These are phyloP conservation scores for Acyrthosiphon pisum DNA, from an alignment of 1,140 invertebrate genomes.

Conservation along the genomic window DNA sequence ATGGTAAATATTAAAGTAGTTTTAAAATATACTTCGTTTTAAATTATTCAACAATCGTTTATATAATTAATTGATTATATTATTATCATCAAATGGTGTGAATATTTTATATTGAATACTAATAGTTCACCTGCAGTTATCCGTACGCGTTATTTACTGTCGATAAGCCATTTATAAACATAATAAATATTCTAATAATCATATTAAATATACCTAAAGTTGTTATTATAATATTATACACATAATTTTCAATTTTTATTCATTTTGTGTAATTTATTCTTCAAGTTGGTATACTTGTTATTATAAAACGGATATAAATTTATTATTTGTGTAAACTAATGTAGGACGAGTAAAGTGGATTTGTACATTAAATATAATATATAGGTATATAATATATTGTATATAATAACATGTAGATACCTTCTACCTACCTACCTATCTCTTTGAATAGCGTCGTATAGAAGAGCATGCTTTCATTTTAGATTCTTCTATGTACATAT, in stretches of 20 bases:
- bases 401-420: background rate
- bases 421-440: background rate
- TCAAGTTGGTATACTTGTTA: background rate
- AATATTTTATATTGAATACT: background rate
- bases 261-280: background rate
- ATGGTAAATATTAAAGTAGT: background rate
- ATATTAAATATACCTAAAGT: background rate
- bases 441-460: background rate
- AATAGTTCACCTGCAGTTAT: background rate
- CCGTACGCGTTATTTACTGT: background rate
- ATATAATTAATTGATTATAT: background rate
- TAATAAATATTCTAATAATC: background rate
- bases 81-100: background rate
- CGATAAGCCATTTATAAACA: background rate
- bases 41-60: background rate
- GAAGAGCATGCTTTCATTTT: background rate
- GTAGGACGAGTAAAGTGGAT: background rate
- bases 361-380: background rate
- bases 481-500: background rate
- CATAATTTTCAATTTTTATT: background rate
- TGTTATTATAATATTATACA: background rate
- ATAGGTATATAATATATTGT: background rate
- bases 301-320: background rate
- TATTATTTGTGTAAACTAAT: constrained; percentile 1
- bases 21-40: background rate